Evolutionary conservation across 2,113 vertebrate species (phyloP).

Genomic region (Cervus canadensis): DNA sequence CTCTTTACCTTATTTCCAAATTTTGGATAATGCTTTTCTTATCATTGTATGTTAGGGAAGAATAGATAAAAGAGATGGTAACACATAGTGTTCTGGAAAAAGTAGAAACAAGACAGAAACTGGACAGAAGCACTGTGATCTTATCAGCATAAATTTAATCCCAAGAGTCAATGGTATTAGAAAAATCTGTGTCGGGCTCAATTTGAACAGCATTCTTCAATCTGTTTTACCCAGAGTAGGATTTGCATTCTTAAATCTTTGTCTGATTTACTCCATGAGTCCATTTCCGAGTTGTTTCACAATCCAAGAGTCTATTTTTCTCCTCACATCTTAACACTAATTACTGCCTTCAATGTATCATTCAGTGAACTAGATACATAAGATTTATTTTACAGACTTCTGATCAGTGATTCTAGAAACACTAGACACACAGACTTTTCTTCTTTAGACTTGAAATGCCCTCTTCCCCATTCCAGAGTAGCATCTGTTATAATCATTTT

Average conservation of each 20-base stretch:
- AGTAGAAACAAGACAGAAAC: not conserved
- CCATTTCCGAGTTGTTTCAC: not conserved
- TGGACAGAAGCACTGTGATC: not conserved
- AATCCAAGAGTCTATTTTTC: not conserved
- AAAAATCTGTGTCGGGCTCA: not conserved
- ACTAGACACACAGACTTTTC: not conserved
- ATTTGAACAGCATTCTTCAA: not conserved
- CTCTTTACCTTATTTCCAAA: not conserved
- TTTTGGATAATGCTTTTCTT: not conserved
- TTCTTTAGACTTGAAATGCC: not conserved
- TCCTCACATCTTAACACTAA: not conserved
- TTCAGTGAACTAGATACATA: not conserved
- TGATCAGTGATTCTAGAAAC: not conserved
- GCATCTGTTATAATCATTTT: too few species aligned
- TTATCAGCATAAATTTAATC: not conserved
- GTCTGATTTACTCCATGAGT: not conserved
- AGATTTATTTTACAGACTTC: not conserved
- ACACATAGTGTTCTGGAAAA: not conserved
- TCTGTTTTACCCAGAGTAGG: not conserved
- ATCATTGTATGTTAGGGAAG: not conserved
- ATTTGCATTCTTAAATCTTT: slow-evolving; percentile 15
- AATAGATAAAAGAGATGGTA: not conserved
- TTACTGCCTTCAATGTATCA: slow-evolving; percentile 11
- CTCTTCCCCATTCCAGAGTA: not conserved
- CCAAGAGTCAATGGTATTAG: not conserved